Percentiles rank a stretch among this genome's conserved stretches.
Evolutionary conservation across 2,888 invertebrate species (phyloP).

Genomic region (Hermaeophaga mercurialis): DNA sequence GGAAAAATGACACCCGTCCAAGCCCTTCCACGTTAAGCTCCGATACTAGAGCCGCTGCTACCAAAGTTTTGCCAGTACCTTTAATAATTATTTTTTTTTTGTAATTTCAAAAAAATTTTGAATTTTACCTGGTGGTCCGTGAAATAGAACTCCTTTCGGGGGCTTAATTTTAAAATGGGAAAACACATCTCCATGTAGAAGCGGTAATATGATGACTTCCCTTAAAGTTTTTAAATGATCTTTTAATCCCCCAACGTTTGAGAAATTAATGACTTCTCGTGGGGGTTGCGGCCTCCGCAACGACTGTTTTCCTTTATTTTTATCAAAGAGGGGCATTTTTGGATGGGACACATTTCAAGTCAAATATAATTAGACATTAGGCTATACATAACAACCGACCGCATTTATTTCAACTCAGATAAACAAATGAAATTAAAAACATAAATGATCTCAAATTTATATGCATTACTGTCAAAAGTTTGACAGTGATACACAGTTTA

Average conservation of each 20-base stretch:
- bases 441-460: too few relatives aligned
- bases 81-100: constrained; percentile 49
- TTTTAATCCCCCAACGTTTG: constrained; percentile 52
- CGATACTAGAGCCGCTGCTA: constrained; percentile 53
- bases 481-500: too few relatives aligned
- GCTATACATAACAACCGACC: too few relatives aligned
- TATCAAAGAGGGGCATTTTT: constrained; percentile 40
- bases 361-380: too few relatives aligned
- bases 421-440: too few relatives aligned
- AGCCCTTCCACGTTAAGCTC: constrained; percentile 52
- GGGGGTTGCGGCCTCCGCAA: constrained; percentile 28
- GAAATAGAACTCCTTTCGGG: constrained; percentile 53
- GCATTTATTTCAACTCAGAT: too few relatives aligned
- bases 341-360: too few relatives aligned
- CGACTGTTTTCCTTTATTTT: constrained; percentile 30
- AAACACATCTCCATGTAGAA: constrained; percentile 52
- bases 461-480: too few relatives aligned
- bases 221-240: constrained; percentile 51
- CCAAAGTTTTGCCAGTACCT: constrained; percentile 56
- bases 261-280: constrained; percentile 48
- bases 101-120: constrained; percentile 44
- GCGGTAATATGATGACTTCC: constrained; percentile 53
- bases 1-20: constrained; percentile 53
- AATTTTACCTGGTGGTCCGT: constrained; percentile 53
- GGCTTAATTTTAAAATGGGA: constrained; percentile 53